Conservation (phyloP, 2,113 vertebrate genomes). For the Corvus cornix region DNA sequence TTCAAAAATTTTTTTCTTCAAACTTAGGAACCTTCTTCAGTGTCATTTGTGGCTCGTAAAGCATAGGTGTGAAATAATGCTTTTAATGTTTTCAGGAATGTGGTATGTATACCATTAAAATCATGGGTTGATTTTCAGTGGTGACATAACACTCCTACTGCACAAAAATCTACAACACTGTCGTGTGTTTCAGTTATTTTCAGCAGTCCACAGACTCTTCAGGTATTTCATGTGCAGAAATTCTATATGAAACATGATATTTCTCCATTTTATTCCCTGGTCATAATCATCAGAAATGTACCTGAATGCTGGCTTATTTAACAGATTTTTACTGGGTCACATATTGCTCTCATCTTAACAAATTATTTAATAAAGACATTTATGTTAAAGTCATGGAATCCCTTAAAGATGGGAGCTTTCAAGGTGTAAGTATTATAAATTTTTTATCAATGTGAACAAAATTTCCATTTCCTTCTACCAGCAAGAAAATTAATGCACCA, state of each 20-base stretch:
- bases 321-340: background rate
- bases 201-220: slow-evolving; percentile 1
- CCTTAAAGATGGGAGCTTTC: background rate
- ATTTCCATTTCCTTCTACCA: background rate
- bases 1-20: background rate
- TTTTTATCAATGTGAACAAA: background rate
- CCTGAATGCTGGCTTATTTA: background rate
- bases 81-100: background rate
- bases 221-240: background rate
- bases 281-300: slow-evolving; percentile 2
- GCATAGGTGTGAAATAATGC: background rate
- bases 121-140: background rate
- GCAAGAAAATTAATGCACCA: background rate
- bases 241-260: background rate
- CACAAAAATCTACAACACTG: background rate
- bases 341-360: background rate
- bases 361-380: background rate
- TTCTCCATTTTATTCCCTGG: background rate
- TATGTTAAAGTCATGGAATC: background rate
- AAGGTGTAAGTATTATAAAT: background rate
- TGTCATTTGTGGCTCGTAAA: background rate
- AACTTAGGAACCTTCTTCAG: background rate
- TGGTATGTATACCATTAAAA: background rate
- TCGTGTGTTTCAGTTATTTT: slow-evolving; percentile 3
- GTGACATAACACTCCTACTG: background rate